Percentiles rank a stretch among this genome's conserved stretches.
Evolutionary conservation across 2,113 vertebrate genomes (phyloP).

Genomic region (Nettapus auritus): DNA sequence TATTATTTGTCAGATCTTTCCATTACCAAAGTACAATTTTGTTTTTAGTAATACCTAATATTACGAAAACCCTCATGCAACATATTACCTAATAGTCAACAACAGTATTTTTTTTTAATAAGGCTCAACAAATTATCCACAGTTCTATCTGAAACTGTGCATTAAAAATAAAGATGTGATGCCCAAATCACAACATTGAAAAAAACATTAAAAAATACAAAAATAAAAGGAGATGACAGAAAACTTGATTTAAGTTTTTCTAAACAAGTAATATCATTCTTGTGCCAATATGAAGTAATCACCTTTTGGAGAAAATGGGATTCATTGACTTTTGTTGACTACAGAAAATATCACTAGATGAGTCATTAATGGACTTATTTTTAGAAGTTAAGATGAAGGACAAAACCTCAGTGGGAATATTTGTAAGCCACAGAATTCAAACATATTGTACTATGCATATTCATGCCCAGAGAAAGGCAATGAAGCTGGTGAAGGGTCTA

Average conservation of each 20-base stretch:
- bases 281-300: constrained; percentile 28
- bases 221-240: constrained; percentile 37
- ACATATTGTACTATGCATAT: background rate
- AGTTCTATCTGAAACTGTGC: background rate
- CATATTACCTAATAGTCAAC: background rate
- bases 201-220: constrained; percentile 20
- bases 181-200: background rate
- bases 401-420: background rate
- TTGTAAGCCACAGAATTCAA: background rate
- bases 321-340: background rate
- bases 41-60: background rate
- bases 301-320: constrained; percentile 13
- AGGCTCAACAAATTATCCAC: background rate
- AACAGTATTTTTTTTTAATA: background rate
- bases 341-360: constrained; percentile 9
- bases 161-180: background rate
- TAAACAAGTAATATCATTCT: background rate
- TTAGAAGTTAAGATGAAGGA: background rate
- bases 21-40: background rate
- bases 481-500: too few species aligned
- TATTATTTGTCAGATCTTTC: background rate
- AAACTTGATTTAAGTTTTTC: background rate
- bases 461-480: too few species aligned
- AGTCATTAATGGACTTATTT: background rate
- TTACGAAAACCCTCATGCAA: background rate